Evolutionary conservation across 2,888 invertebrate genomes (phyloP).

Genomic region (Clunio marinus): DNA sequence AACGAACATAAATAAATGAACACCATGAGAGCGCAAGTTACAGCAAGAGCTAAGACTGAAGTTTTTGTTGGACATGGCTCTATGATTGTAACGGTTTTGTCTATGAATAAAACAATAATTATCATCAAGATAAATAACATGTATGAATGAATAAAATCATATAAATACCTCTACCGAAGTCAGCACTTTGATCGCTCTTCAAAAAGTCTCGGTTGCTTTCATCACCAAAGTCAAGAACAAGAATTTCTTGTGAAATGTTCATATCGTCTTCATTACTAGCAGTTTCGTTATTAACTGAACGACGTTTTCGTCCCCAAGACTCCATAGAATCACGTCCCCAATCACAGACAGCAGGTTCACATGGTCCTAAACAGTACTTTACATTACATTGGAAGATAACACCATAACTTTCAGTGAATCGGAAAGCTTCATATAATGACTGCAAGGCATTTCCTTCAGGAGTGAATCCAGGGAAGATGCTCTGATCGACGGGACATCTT

Average conservation of each 20-base stretch:
- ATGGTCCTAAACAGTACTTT: constrained; percentile 91
- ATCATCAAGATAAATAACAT: constrained; percentile 11
- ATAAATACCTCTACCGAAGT: constrained; percentile 65
- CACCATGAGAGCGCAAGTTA: constrained; percentile 84
- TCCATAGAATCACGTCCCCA: constrained; percentile 86
- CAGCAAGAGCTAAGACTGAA: constrained; percentile 83
- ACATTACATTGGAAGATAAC: constrained; percentile 97
- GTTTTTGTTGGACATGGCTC: constrained; percentile 90
- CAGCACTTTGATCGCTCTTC: constrained; percentile 70
- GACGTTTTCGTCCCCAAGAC: constrained; percentile 86
- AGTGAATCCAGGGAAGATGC: constrained; percentile 88
- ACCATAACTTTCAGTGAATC: constrained; percentile 93
- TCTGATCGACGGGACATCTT: constrained; percentile 86
- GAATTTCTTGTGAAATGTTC: constrained; percentile 91
- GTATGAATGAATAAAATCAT: neutral
- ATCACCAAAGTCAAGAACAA: constrained; percentile 89
- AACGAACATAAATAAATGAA: constrained; percentile 86
- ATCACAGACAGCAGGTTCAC: constrained; percentile 88
- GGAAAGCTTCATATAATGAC: constrained; percentile 89
- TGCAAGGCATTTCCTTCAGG: constrained; percentile 88
- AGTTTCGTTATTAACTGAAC: constrained; percentile 63
- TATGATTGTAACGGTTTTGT: constrained; percentile 84
- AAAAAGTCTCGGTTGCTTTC: constrained; percentile 78
- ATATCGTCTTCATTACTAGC: constrained; percentile 74
- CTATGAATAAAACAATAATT: constrained; percentile 50